Evolutionary conservation across 2,888 invertebrate species (phyloP).

Genomic region (Stenotaenia linearis): DNA sequence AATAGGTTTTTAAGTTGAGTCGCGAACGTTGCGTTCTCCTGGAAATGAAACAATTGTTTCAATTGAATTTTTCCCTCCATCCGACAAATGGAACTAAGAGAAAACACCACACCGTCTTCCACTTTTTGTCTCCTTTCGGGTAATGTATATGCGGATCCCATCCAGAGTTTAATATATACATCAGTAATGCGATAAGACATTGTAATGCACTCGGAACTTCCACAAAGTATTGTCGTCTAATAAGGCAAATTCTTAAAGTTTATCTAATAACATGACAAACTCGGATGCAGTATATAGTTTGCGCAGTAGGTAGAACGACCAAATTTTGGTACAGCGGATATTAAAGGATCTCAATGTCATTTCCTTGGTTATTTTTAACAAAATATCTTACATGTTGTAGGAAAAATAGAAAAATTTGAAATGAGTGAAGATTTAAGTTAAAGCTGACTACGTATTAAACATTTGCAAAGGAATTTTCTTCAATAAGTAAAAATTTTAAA

Average conservation of each 20-base stretch:
- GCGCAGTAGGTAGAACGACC: no score
- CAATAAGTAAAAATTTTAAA: not conserved
- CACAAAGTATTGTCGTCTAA: not conserved
- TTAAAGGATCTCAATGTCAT: no score
- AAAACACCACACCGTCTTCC: not conserved
- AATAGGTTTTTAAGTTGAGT: constrained; percentile 26
- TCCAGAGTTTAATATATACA: not conserved
- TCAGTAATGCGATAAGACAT: not conserved
- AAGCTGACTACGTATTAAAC: no score
- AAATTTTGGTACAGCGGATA: no score
- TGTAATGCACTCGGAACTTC: not conserved
- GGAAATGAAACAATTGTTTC: constrained; percentile 26
- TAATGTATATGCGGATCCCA: not conserved
- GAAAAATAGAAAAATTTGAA: no score
- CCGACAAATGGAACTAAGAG: not conserved
- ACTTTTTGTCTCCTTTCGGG: not conserved
- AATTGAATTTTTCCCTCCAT: constrained; percentile 22
- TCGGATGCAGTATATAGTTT: no score
- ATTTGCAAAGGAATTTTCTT: no score
- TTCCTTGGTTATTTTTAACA: no score
- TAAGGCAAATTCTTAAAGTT: no score
- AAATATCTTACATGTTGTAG: no score
- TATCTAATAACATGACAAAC: no score
- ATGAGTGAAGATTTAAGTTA: no score
- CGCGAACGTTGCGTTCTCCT: constrained; percentile 20